Base-by-base conservation (phyloP, 2,113 vertebrate genomes). In the Cavia porcellus region DNA sequence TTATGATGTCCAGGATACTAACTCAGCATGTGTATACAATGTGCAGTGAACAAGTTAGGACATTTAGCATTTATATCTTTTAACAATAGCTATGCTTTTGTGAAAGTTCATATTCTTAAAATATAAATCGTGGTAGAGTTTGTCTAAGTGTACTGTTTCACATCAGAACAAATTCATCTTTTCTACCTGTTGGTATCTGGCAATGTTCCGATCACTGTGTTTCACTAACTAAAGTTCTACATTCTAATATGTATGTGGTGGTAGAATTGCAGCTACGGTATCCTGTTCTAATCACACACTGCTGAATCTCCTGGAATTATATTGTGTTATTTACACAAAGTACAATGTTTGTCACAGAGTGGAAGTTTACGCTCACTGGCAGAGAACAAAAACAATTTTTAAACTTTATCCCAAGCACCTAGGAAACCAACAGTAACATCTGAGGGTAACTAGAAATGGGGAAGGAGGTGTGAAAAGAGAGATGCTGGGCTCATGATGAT, bases 401-500 rank as follows among this genome's bases (percentile, higher is more conserved):
- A 86, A 75, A 64, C 1, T 45, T 3, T 25, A 32, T 79, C 28
- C 0, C 35, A 75, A 75, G 42, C 13, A 12, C 74, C 86, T 19
- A 47, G 35, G 6, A 47, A 80, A 45, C 22, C 1, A 82, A 52
- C 20, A 59, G 52, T 38, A 79, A 25, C 7, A 7, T 5, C n/a
- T 57, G 13, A 70, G 15, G 52, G 35, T 1, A 80, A 5, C 50
- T 45, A 3, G 28, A 9, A 35, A 25, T 45, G 62, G 24, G 75
- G 25, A 74, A 74, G 61, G 32, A 62, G 14, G 81, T 14, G 2
- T 2, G 13, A 14, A 2, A 52, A 74, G n/a, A 90, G 61, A 74
- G 52, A 57, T 1, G 1, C 15, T 59, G 5, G 15, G 12, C 45
- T n/a, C 32, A 0, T 24, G 12, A 7, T 5, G 13, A 13, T 6